Base-by-base conservation (phyloP, 2,888 invertebrate species). In the Xestia rhomboidea region DNA sequence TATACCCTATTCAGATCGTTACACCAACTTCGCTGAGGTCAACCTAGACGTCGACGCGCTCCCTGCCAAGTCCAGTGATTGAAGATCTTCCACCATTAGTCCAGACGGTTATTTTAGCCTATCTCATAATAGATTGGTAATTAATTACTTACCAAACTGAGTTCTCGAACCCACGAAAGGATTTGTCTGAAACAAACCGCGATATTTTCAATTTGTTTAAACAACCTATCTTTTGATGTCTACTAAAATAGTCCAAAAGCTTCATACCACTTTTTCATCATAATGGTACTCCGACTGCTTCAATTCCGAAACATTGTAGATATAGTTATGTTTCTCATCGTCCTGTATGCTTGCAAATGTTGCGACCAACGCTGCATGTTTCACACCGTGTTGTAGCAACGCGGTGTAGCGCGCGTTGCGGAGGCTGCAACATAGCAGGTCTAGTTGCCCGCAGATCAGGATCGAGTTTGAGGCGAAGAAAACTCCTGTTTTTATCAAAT, bases 381-480 rank as follows among this genome's bases (percentile, higher is more conserved):
- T 79, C 6, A 93, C 92, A 0, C 94, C 95, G 2, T 80, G 75
- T 66, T 87, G 89, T 60, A 96, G 87, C 63, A 96, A 84, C 0
- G 94, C 96, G 0, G 96, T 94, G 88, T 92, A 95, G 2, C 95
- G 93, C 2, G 88, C 91, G 83, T 96, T 96, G 54, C 96, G 93
- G 0, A 96, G 88, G 51, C 95, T 93, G 85, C 96, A 96, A 89
- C 96, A 96, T 0, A 96, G 79, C 0, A 96, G 79, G 71, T 96
- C 96, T n/a, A 96, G 79, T 87, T 96, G 96, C 0, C 96, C 96
- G 88, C 96, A 96, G 51, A 96, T 91, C 3, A 96, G 82, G 72
- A 96, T 95, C 0, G 95, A 92, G 82, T 95, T 95, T 1, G 92
- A 89, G 0, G 95, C 95, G 87, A 95, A 96, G 81, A 96, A 95